Base-by-base conservation (phyloP, 2,888 invertebrate genomes). In the Congeria kusceri region DNA sequence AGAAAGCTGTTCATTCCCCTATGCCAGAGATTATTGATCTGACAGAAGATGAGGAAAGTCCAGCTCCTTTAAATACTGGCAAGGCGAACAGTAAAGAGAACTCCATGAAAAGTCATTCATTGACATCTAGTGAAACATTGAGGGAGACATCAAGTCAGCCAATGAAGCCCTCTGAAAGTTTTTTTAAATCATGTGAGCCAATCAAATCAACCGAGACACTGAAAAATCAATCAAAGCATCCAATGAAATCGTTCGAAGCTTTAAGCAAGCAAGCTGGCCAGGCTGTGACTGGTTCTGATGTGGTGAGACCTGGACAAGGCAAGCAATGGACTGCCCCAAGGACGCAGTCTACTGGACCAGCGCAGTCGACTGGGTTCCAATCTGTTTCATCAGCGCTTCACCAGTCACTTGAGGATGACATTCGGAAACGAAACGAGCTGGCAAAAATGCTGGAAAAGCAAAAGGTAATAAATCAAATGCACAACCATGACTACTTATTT, bases 21-120 rank as follows among this genome's bases (percentile, higher is more conserved):
- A 65, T 82, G 39, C 61, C 75, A 49, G 77, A 82, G 49, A 57
- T 85, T n/a, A 85, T 86, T 63, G 83, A 84, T 75, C 53, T 85
- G 20, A 85, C 77, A 18, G 73, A 67, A 58, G 81, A 83, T 65
- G 85, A 83, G 20, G 81, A 79, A 23, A 75, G 61, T 67, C 71
- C 74, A 18, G 56, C 27, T 13, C 25, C 66, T 57, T 13, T 59
- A 66, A 49, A 62, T 28, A 61, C 64, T 23, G n/a, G 7, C 13
- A 53, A 53, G n/a, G 20, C 13, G 9, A 4, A 9, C 20, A 53
- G 25, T 25, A 15, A 53, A 11, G 53, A 9, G 9, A 39, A 39
- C 13, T 39, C 39, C 9, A 7, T 39, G 1, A 3, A 39, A 15
- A 39, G 15, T 39, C n/a, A n/a, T n/a, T n/a, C n/a, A n/a, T n/a